Evolutionary conservation across 2,888 invertebrate genomes (phyloP), one percentile per base, ranked within the genome.

Genomic region (Diarsia rubi): DNA sequence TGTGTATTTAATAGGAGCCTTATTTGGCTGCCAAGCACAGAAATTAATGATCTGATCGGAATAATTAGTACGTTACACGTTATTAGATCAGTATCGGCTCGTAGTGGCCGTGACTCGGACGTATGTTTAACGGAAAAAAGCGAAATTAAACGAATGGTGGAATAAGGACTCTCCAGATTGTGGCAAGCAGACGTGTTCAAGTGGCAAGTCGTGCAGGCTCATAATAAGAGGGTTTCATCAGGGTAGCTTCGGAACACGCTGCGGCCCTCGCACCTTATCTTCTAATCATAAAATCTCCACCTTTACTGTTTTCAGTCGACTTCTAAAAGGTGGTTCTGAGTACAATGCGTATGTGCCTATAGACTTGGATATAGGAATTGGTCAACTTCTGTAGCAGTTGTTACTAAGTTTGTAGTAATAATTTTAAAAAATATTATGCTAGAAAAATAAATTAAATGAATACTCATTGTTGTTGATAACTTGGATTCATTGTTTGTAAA

Each of bases 171-270:
- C 91, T 93, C 88, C 91, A 94, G 94, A 93, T 94, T 93, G 94
- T 93, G 92, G 93, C 92, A 91, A 92, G 92, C 93, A 94, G 91
- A 95, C 96, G 96, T 96, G 96, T 96, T 95, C 93, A 94, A 96
- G 96, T 94, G 90, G 85, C 92, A 83, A 87, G 88, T 75, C 95
- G 96, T 95, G 96, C 93, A 90, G 87, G 91, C 89, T 93, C 96
- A 95, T 96, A 96, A 96, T 96, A 94, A 94, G 95, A 91, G 91
- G 91, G 92, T 88, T 89, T 88, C 90, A 86, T 88, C 88, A 87
- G 87, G 90, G 91, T 86, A 87, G 88, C 89, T 89, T 88, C 88
- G 87, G 81, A 89, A 89, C 88, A 88, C 88, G 82, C 84, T 81
- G 83, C 88, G 88, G 88, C 89, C 88, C 91, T 90, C 89, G 73